Percentiles rank a stretch among this genome's conserved stretches.
phyloP scores from a whole-genome alignment of 2,888 invertebrate species.

The Eurytoma californica region DNA sequence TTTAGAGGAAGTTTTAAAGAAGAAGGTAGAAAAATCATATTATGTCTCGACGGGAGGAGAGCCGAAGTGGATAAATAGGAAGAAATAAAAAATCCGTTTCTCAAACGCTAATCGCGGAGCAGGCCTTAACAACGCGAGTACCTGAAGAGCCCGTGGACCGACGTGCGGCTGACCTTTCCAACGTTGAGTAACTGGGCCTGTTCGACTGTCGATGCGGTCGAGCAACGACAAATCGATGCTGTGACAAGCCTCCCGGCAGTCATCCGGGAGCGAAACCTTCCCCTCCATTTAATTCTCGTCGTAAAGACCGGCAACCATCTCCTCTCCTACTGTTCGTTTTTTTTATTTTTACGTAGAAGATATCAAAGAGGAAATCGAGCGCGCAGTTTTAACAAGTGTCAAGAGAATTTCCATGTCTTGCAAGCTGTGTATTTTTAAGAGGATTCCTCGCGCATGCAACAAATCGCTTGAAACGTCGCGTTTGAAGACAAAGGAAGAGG shows the following conservation, averaged over 20 bases:
- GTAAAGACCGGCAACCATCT: too few species aligned
- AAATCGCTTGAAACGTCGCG: background rate
- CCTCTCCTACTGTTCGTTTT: too few species aligned
- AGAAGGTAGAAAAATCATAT: background rate
- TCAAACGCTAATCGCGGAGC: conserved; percentile 5
- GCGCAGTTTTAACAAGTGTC: conserved; percentile 22
- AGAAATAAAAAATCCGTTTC: too few species aligned
- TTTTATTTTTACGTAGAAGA: too few species aligned
- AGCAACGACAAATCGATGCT: too few species aligned
- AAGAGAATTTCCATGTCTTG: conserved; percentile 35
- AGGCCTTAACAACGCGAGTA: conserved; percentile 54
- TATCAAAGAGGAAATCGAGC: too few species aligned
- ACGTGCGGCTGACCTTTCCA: conserved; percentile 22
- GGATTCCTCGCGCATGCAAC: conserved; percentile 17
- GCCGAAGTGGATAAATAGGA: too few species aligned
- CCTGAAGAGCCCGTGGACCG: conserved; percentile 46
- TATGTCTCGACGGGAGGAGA: too few species aligned
- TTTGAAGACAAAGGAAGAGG: background rate
- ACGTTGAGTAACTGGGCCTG: conserved; percentile 4
- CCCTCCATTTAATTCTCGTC: too few species aligned
- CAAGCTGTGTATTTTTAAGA: conserved; percentile 30
- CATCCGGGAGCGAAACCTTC: too few species aligned
- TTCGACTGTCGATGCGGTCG: too few species aligned
- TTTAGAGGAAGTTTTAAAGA: conserved; percentile 39
- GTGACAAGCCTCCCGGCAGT: background rate